Percentiles rank a stretch among this genome's conserved stretches.
Evolutionary conservation across 2,888 invertebrate species (phyloP).

Genomic region (Sarcophaga subvicina): DNA sequence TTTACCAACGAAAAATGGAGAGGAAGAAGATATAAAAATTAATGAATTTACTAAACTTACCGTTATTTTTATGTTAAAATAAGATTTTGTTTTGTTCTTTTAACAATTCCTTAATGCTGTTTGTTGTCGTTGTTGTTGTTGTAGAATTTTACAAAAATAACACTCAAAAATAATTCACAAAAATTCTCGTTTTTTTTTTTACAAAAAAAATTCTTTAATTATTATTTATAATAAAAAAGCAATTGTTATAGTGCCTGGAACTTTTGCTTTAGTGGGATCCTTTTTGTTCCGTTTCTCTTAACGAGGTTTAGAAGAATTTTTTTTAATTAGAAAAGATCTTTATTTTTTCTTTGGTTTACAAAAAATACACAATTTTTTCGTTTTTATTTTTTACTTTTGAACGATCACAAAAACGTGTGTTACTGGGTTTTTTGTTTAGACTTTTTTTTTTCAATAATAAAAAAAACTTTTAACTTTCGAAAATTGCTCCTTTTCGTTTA

Average conservation of each 20-base stretch:
- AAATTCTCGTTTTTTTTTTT: slow-evolving; percentile 19
- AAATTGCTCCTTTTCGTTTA: neutral
- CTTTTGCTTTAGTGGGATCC: slow-evolving; percentile 41
- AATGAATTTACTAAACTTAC: slow-evolving; percentile 52
- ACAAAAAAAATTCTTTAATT: neutral
- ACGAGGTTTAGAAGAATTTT: too few relatives aligned
- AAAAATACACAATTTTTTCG: slow-evolving; percentile 40
- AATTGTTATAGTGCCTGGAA: slow-evolving; percentile 39
- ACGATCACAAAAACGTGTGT: slow-evolving; percentile 50
- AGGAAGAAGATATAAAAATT: slow-evolving; percentile 20
- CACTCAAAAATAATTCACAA: slow-evolving; percentile 33
- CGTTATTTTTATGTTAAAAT: slow-evolving; percentile 55
- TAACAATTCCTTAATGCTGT: slow-evolving; percentile 50
- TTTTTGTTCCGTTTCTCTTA: neutral
- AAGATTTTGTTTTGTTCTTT: too few relatives aligned
- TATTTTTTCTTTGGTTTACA: slow-evolving; percentile 18
- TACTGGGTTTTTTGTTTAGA: slow-evolving; percentile 27
- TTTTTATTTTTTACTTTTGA: slow-evolving; percentile 19
- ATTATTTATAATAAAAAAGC: neutral
- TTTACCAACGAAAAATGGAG: neutral
- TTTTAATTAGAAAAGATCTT: slow-evolving; percentile 8
- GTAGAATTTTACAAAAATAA: neutral
- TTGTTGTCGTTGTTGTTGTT: slow-evolving; percentile 2
- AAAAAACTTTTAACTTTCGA: slow-evolving; percentile 15
- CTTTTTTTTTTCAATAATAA: slow-evolving; percentile 1